Evolutionary conservation across 2,888 invertebrate species (phyloP), one percentile per base, ranked within the genome.

Genomic region (Apamea monoglypha): DNA sequence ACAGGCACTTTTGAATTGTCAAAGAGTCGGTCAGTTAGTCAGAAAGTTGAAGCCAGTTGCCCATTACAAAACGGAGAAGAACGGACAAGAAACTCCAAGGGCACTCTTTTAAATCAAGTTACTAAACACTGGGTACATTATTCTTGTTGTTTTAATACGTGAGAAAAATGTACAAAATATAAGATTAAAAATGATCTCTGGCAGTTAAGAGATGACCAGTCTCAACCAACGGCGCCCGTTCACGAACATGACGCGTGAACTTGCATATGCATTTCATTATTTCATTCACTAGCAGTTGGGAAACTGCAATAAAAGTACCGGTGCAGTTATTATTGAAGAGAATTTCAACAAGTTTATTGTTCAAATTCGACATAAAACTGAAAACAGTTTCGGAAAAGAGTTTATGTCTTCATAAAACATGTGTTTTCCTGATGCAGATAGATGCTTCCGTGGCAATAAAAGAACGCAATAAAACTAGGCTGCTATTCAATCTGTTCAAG

Each of bases 351-450:
- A 80, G 76, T 85, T 86, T 83, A 85, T 77, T 21, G 76, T 86
- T 84, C 59, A 63, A 77, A 82, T 74, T 87, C 32, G 82, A 77
- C 74, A 82, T 86, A 80, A 86, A 86, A 74, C 64, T 68, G 79
- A 40, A 84, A 68, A 83, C 61, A 36, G 61, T 67, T 50, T 32
- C 64, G 69, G 69, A 71, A 76, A 79, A 74, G 69, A 75, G 59
- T 87, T 86, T 87, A 86, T 84, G 77, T 78, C 79, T 84, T 82
- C 85, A 84, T 82, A 87, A 86, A 86, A 84, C 74, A 78, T 36
- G 67, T 79, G 82, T 82, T 80, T 81, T 64, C 74, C 70, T 80
- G 78, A 82, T 82, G 59, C 66, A 82, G 72, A 77, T 73, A 66
- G 71, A 64, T 79, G 75, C n/a, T 84, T 77, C 68, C 56, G 67